Conservation (phyloP, 2,797 vertebrate species). For the Numenius phaeopus region DNA sequence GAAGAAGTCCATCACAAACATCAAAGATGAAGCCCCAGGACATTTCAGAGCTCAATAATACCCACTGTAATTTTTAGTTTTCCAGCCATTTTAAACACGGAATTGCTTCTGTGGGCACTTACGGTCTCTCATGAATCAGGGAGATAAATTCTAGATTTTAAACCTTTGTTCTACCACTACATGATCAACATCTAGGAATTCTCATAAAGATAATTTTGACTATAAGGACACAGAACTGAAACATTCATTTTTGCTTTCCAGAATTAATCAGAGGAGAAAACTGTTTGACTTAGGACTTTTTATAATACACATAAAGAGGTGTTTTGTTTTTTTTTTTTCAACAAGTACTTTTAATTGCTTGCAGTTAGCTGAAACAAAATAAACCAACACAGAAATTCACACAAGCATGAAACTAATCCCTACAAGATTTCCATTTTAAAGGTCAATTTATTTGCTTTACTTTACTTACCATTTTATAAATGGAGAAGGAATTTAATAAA, state of each 20-base stretch:
- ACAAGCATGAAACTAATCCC: background rate
- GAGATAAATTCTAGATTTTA: background rate
- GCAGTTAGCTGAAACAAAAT: background rate
- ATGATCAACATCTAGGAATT: background rate
- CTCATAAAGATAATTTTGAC: background rate
- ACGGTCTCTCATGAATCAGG: background rate
- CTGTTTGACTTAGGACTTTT: background rate
- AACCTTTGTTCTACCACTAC: background rate
- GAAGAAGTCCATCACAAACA: background rate
- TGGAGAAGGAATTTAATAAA: background rate
- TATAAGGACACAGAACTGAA: background rate
- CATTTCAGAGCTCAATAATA: background rate
- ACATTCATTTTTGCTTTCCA: background rate
- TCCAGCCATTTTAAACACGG: background rate
- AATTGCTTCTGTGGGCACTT: background rate
- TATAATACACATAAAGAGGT: accelerated
- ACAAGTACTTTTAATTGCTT: background rate
- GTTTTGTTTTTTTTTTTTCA: background rate
- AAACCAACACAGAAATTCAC: background rate
- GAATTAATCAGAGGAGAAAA: background rate
- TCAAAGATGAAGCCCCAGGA: background rate
- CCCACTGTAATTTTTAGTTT: background rate
- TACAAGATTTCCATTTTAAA: slow-evolving; percentile 10
- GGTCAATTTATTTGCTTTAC: background rate
- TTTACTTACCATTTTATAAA: background rate